Evolutionary conservation across 2,888 invertebrate genomes (phyloP), one percentile per base, ranked within the genome.

Genomic region (Dendrolimus pini): DNA sequence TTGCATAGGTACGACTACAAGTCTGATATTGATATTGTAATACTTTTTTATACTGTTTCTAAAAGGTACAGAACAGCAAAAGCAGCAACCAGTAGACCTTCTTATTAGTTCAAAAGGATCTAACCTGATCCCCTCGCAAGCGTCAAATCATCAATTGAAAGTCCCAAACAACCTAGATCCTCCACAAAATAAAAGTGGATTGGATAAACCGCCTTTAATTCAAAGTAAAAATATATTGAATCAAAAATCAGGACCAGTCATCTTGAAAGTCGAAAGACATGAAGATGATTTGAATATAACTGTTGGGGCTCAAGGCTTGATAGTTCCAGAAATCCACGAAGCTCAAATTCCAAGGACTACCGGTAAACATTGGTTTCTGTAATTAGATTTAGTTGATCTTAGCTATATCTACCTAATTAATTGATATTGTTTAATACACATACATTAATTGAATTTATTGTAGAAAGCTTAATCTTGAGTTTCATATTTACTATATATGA

Each of bases 51-150:
- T 30, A 3, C 30, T 30, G 30, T 30, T 30, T 30, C 30, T 30
- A 3, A 6, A 30, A 30, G 30, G 30, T 30, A 47, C 47, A 47
- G 47, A 64, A 10, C 52, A 55, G 9, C 74, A 78, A 58, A 83
- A 83, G 61, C 86, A 83, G 59, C 67, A 72, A 41, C 83, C 86
- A 8, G 89, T 89, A 52, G 89, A 89, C 65, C 75, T 89, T 14
- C 67, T 89, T 2, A 84, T 88, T 0, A 88, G 80, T 55, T 85
- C 86, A 1, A 79, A 75, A 61, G 63, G 67, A 52, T 62, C 70
- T 0, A 30, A 30, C 30, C 30, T 30, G 30, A 30, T 30, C 30
- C 30, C 30, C 6, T 30, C 30, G 6, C 30, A 30, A 30, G 30
- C 30, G 30, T 62, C 69, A 52, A 63, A 2, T 47, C 47, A 47